phyloP scores from a whole-genome alignment of 2,888 invertebrate species.

The Coelogynopora nodosa region DNA sequence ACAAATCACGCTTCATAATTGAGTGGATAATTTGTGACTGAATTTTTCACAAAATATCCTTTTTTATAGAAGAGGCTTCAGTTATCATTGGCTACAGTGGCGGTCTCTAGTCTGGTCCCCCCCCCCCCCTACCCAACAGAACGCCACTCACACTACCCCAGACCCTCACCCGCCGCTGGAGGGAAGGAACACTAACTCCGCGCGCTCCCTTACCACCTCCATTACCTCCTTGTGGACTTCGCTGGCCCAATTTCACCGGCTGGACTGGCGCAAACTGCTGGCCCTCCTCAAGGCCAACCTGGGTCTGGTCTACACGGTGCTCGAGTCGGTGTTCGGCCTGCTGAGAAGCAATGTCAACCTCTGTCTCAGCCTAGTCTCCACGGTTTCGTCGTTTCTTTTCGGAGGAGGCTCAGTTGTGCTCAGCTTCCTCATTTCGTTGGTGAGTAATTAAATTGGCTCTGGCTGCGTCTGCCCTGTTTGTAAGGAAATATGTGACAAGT shows the following conservation, averaged over 20 bases:
- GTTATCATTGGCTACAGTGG: too few species aligned
- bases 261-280: background rate
- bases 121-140: background rate
- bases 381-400: conserved; percentile 78
- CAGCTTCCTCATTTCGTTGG: conserved; percentile 60
- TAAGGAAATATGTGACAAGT: too few species aligned
- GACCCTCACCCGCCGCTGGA: too few species aligned
- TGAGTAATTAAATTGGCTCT: conserved; percentile 50
- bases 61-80: too few species aligned
- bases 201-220: background rate
- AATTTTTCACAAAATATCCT: too few species aligned
- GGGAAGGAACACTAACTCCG: background rate
- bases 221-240: background rate
- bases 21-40: too few species aligned
- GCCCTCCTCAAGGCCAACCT: conserved; percentile 79
- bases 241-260: background rate
- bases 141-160: too few species aligned
- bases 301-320: conserved; percentile 77
- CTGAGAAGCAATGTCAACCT: conserved; percentile 86
- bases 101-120: too few species aligned
- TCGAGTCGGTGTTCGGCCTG: conserved; percentile 81
- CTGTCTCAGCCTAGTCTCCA: conserved; percentile 76
- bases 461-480: too few species aligned
- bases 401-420: conserved; percentile 65
- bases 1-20: too few species aligned